Conservation (phyloP, 1,140 invertebrate genomes). For the Vanessa tameamea region DNA sequence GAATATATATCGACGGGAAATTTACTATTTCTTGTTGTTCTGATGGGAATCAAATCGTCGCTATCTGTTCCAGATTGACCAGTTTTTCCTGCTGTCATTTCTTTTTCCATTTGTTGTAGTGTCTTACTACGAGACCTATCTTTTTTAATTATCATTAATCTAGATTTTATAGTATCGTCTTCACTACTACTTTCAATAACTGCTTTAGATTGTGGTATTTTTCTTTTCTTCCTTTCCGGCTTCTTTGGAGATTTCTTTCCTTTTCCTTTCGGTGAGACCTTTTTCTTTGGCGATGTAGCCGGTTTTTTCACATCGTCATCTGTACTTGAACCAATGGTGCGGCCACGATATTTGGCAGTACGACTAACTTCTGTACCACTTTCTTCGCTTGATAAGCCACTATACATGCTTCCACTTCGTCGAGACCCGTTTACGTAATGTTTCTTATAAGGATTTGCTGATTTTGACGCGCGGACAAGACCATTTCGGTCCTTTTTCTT, state of each 20-base stretch:
- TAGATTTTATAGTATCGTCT: slow-evolving; percentile 78
- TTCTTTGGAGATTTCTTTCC: slow-evolving; percentile 68
- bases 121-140: slow-evolving; percentile 81
- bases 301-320: slow-evolving; percentile 77
- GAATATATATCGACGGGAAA: slow-evolving; percentile 86
- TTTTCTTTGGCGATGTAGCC: slow-evolving; percentile 67
- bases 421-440: slow-evolving; percentile 89
- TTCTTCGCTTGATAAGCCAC: slow-evolving; percentile 85
- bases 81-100: slow-evolving; percentile 81
- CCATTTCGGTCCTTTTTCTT: slow-evolving; percentile 87
- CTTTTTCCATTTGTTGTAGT: slow-evolving; percentile 86
- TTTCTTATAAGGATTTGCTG: slow-evolving; percentile 86
- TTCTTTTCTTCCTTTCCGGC: slow-evolving; percentile 73
- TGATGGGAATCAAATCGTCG: slow-evolving; percentile 86
- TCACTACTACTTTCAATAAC: slow-evolving; percentile 83
- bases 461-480: slow-evolving; percentile 81
- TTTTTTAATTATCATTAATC: slow-evolving; percentile 65
- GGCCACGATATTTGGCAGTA: slow-evolving; percentile 71
- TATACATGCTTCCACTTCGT: slow-evolving; percentile 84
- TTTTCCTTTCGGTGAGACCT: slow-evolving; percentile 71
- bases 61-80: slow-evolving; percentile 85
- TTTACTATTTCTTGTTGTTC: slow-evolving; percentile 74
- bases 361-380: slow-evolving; percentile 74
- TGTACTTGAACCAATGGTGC: slow-evolving; percentile 72
- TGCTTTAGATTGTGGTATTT: slow-evolving; percentile 69